These are phyloP conservation scores for Archips crataeganus DNA, from an alignment of 2,888 invertebrate genomes.

Conservation along the genomic window DNA sequence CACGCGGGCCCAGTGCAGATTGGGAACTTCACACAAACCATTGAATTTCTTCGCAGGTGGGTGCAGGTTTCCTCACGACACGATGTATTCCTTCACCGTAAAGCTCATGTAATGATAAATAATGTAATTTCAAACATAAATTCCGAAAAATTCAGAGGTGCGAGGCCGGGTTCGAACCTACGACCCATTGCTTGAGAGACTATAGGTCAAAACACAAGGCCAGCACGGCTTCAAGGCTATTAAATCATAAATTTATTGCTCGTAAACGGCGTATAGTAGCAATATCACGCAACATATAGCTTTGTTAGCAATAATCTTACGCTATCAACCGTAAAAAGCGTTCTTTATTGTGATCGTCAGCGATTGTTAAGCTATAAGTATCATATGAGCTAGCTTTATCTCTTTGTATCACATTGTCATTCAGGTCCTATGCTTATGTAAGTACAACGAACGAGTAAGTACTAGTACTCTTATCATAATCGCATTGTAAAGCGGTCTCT, in stretches of 20 bases:
- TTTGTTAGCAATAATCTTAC: slow-evolving; percentile 23
- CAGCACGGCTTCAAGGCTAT: no score
- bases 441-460: slow-evolving; percentile 40
- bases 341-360: slow-evolving; percentile 23
- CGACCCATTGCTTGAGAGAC: no score
- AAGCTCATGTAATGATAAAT: no score
- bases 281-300: slow-evolving; percentile 13
- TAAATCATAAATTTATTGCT: slow-evolving; percentile 16
- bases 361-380: slow-evolving; percentile 14
- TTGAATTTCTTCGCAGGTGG: no score
- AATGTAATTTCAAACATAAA: no score
- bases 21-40: no score
- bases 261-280: slow-evolving; percentile 13
- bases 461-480: slow-evolving; percentile 43
- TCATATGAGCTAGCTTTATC: not conserved
- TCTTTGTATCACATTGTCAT: slow-evolving; percentile 38
- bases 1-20: no score
- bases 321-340: slow-evolving; percentile 25
- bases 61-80: no score
- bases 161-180: no score
- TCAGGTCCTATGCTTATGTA: slow-evolving; percentile 28
- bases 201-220: no score
- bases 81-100: no score
- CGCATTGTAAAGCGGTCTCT: slow-evolving; percentile 32
- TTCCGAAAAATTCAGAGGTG: no score